These are phyloP conservation scores for Drosophila arizonae DNA, from an alignment of 1,140 invertebrate species.

Conservation along the genomic window DNA sequence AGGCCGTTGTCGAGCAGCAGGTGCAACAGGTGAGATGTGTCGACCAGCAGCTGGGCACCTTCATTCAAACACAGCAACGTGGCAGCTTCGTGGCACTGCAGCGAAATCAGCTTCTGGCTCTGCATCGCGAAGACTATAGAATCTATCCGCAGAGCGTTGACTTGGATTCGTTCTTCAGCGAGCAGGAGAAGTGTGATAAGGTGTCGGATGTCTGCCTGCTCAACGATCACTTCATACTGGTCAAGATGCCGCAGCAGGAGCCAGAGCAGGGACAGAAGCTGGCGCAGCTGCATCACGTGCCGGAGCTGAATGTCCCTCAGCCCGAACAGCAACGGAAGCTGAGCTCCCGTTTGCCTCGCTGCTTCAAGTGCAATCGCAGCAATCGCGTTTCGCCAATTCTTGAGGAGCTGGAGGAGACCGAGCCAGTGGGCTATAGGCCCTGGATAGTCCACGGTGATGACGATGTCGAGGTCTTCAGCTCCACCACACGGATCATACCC, in stretches of 20 bases:
- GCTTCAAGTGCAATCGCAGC: constrained; percentile 65
- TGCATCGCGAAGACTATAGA: constrained; percentile 52
- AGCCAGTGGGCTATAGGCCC: constrained; percentile 5
- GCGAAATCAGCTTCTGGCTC: constrained; percentile 1
- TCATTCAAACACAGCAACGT: constrained; percentile 9
- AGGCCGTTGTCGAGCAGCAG: constrained; percentile 8
- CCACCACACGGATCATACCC: constrained; percentile 34
- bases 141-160: constrained; percentile 72
- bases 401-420: constrained; percentile 47
- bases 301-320: background rate
- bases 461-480: constrained; percentile 45
- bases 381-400: constrained; percentile 62
- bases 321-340: background rate
- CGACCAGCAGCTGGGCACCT: background rate
- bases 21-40: constrained; percentile 13
- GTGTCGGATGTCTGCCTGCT: constrained; percentile 76
- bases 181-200: constrained; percentile 57
- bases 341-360: constrained; percentile 51
- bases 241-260: constrained; percentile 63
- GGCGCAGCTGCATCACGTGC: background rate
- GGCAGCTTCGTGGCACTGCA: constrained; percentile 24
- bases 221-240: constrained; percentile 78
- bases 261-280: background rate
- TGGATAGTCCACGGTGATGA: constrained; percentile 27
- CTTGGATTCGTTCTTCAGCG: constrained; percentile 67